phyloP scores from a whole-genome alignment of 2,113 vertebrate species.

The Holacanthus passer region DNA sequence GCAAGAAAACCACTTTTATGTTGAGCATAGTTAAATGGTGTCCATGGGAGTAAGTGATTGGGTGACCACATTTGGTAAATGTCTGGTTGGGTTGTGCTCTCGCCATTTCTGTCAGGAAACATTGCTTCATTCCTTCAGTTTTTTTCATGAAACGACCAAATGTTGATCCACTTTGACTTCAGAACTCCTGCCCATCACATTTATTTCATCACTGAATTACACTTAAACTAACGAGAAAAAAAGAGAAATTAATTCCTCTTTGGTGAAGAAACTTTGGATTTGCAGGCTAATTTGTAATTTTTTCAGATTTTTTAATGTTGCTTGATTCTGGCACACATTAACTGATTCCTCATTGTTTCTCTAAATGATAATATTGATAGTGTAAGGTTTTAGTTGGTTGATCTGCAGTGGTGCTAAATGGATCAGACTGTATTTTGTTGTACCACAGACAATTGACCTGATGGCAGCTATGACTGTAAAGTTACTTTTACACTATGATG shows the following conservation, averaged over 20 bases:
- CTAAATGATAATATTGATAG: not conserved
- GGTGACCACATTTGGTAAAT: not conserved
- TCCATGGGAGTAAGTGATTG: not conserved
- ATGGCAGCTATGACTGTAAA: no score
- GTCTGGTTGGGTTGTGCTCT: not conserved
- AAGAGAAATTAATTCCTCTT: not conserved
- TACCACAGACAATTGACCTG: no score
- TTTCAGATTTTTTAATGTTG: not conserved
- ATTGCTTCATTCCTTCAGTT: constrained; percentile 28
- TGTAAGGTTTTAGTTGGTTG: no score
- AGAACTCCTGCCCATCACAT: not conserved
- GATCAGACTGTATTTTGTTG: no score
- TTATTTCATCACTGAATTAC: no score
- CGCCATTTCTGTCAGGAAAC: not conserved
- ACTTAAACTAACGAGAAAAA: not conserved
- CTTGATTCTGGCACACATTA: not conserved
- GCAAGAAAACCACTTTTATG: not conserved
- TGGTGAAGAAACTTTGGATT: not conserved
- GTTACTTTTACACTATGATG: no score
- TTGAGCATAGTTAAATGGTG: not conserved
- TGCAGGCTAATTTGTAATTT: not conserved
- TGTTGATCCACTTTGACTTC: not conserved
- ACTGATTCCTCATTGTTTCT: not conserved
- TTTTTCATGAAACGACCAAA: constrained; percentile 1
- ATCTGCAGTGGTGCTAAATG: no score